Conservation (phyloP, 2,797 vertebrate species). For the Coluber constrictor region DNA sequence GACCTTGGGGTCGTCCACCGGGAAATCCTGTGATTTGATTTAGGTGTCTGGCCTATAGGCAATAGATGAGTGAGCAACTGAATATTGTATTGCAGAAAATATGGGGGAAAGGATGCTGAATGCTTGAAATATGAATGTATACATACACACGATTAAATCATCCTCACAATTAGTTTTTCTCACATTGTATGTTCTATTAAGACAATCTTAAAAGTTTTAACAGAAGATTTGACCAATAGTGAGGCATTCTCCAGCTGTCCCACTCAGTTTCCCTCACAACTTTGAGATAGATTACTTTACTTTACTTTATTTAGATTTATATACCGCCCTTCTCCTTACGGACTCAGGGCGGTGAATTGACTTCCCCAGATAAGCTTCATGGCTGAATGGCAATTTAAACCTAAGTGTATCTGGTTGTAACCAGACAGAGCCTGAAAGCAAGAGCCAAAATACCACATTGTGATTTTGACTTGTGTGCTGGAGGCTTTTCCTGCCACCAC, state of each 20-base stretch:
- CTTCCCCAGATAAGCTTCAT: not conserved
- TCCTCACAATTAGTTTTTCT: not conserved
- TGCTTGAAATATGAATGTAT: too few relatives aligned
- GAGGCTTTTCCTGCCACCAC: not conserved
- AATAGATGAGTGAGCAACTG: not conserved
- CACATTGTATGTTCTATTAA: not conserved
- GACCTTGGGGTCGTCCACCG: constrained; percentile 17
- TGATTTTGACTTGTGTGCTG: not conserved
- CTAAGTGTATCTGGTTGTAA: not conserved
- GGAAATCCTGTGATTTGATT: constrained; percentile 9
- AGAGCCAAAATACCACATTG: not conserved
- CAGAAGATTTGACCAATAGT: not conserved
- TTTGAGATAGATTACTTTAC: not conserved
- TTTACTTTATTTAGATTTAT: too few relatives aligned
- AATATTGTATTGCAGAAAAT: not conserved
- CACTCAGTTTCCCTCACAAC: not conserved
- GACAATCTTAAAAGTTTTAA: not conserved
- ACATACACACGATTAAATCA: not conserved
- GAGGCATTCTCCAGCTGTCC: not conserved
- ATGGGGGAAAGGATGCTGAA: not conserved
- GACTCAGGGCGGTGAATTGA: too few relatives aligned
- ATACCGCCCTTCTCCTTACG: too few relatives aligned
- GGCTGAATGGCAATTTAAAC: not conserved
- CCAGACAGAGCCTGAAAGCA: not conserved
- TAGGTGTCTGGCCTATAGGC: constrained; percentile 44